Evolutionary conservation across 35 echinoderm and acorn worm genomes (phyloP).

Genomic region (Patiria miniata): DNA sequence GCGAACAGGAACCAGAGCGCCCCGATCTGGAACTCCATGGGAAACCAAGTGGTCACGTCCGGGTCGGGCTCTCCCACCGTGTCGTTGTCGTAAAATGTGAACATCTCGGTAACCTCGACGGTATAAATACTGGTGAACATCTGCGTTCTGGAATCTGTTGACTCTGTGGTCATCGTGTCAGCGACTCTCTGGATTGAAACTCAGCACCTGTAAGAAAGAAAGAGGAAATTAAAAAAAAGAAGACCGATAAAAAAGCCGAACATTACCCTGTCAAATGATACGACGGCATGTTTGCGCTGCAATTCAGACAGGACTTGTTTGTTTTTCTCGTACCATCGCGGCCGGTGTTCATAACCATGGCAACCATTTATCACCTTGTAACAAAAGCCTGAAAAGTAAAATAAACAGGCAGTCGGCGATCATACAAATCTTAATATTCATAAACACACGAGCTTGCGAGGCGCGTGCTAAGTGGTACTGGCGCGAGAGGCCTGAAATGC

Average conservation of each 20-base stretch:
- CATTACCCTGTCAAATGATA: slow-evolving; percentile 9
- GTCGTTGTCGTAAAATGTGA: slow-evolving; percentile 9
- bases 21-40: slow-evolving; percentile 28
- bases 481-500: too few species aligned
- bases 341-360: background rate
- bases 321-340: background rate
- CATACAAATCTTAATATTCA: too few species aligned
- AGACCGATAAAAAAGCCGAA: background rate
- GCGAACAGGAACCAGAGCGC: slow-evolving; percentile 75
- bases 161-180: slow-evolving; percentile 12
- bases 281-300: background rate
- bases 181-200: background rate
- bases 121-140: slow-evolving; percentile 25
- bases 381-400: background rate
- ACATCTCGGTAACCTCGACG: slow-evolving; percentile 5
- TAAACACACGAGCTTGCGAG: too few species aligned
- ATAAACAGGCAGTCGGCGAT: background rate
- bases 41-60: background rate
- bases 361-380: background rate
- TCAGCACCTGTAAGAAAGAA: background rate
- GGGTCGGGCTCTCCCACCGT: slow-evolving; percentile 1
- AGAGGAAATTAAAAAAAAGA: slow-evolving; percentile 17
- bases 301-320: background rate
- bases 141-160: slow-evolving; percentile 12
- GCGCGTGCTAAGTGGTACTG: too few species aligned